Evolutionary conservation across 1,140 invertebrate species (phyloP).

Genomic region (Phymorhynchus buccinoides): DNA sequence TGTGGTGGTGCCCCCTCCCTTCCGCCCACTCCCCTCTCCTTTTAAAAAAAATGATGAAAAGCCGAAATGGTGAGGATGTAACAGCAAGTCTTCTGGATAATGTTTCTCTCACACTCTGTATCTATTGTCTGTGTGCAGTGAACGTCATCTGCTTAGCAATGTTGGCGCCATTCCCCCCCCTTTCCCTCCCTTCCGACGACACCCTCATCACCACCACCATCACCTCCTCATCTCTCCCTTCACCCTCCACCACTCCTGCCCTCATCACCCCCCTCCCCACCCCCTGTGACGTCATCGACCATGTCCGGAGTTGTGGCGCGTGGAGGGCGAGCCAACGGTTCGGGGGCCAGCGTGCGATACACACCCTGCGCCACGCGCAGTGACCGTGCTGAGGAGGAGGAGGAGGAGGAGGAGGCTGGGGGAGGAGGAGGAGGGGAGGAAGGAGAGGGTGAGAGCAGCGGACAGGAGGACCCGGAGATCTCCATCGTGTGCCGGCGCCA

Average conservation of each 20-base stretch:
- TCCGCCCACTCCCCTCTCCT: neutral
- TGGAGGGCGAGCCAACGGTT: conserved; percentile 50
- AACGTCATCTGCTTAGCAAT: neutral
- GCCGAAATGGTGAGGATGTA: no score
- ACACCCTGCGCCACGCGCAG: conserved; percentile 71
- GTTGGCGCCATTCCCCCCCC: neutral
- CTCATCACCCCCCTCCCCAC: neutral
- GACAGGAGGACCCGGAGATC: conserved; percentile 76
- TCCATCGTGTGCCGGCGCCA: conserved; percentile 36
- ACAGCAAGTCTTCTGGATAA: no score
- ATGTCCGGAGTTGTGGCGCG: conserved; percentile 50
- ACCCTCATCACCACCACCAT: conserved; percentile 33
- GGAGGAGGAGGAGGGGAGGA: no score
- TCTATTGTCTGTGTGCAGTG: neutral
- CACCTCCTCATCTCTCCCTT: neutral
- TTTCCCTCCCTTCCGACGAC: neutral
- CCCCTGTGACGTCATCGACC: neutral
- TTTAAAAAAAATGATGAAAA: neutral
- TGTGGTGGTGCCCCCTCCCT: neutral
- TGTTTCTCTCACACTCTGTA: no score
- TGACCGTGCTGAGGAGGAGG: conserved; percentile 78
- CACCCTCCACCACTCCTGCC: neutral
- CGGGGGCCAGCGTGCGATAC: conserved; percentile 73
- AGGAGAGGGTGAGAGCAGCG: conserved; percentile 77
- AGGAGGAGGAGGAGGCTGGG: conserved; percentile 72